Base-by-base conservation (phyloP, 2,113 vertebrate genomes). In the Falco punctatus region DNA sequence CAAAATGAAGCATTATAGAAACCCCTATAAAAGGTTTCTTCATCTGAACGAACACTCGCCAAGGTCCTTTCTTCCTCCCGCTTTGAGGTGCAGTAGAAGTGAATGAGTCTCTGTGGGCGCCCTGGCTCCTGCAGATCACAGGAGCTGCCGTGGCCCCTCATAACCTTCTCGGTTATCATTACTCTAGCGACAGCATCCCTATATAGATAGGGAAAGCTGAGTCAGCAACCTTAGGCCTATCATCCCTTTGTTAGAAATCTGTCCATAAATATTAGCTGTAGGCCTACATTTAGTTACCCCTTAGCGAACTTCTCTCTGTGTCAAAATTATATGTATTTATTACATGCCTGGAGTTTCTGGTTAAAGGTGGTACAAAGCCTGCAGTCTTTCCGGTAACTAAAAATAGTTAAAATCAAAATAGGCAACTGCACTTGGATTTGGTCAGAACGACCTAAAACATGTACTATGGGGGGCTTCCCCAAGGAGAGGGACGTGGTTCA, bases 61-160 rank as follows among this genome's bases (percentile, higher is more conserved):
- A 95, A 86, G 86, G 94, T 97, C 96, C 98, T 98, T 99, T 99
- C 90, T 98, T 97, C 94, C 93, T 97, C 10, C 89, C 67, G 20
- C 87, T 96, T 94, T 94, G 92, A 97, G 96, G 78, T 66, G 48
- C 15, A 38, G 61, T 44, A 64, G 94, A 87, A 96, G 38, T 11
- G 81, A 92, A 71, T 21, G 86, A 92, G 71, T 97, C 97, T 96
- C 98, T 21, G 58, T 0, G 66, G 97, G 85, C 13, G 1, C 52
- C 54, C 42, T 48, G 48, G 79, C 27, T 92, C 15, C 69, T 90
- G 77, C 46, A 97, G 82, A 97, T 97, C 95, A 98, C 66, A 97
- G 77, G 49, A 35, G 12, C 81, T 57, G 96, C 87, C 33, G 5
- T 94, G 94, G 93, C 96, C 97, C 44, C 72, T 70, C 4, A 1